Base-by-base conservation (phyloP, 2,113 vertebrate species). In the Spheniscus mendiculus region DNA sequence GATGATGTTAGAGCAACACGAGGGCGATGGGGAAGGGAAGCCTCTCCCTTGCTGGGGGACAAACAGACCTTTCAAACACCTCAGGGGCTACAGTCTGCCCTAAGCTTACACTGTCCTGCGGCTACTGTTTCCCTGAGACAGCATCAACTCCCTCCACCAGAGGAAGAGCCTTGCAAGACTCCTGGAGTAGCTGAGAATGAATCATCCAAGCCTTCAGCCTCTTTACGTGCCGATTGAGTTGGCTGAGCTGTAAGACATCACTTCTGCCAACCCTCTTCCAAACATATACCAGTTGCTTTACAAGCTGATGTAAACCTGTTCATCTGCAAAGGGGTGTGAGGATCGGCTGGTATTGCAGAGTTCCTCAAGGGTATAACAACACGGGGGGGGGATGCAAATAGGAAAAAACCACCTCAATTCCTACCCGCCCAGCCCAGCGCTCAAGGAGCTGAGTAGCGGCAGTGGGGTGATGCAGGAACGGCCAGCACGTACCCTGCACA, bases 391-490 rank as follows among this genome's bases (percentile, higher is more conserved):
- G 50, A 19, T 16, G 26, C 27, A 72, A 83, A 63, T 1, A 9
- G 77, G 61, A 10, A 52, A 25, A 73, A 65, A 5, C 45, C 21
- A 18, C 34, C 45, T 29, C 63, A 5, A 3, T 30, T 47, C 40
- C 67, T 15, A 5, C 36, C 13, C 45, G 10, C 6, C 19, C 32
- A 14, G 40, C 61, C 20, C 74, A 32, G n/a, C 30, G 3, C 14
- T 34, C 11, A 3, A 10, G 56, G n/a, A 36, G 62, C 11, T 20
- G 18, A 36, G 84, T 0, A 29, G 61, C 10, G 0, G 49, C 63
- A n/a, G 52, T 0, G 15, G 19, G 65, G 56, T 0, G 23, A 55
- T 2, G 15, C 14, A 20, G 72, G 36, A 61, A n/a, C 0, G 29
- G 30, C 7, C 50, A 47, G 65, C 26, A 26, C 3, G 1, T 5